Percentiles rank a stretch among this genome's conserved stretches.
Evolutionary conservation across 92 coral and sea anemone genomes (phyloP).

Genomic region (Epizoanthus fatuus): DNA sequence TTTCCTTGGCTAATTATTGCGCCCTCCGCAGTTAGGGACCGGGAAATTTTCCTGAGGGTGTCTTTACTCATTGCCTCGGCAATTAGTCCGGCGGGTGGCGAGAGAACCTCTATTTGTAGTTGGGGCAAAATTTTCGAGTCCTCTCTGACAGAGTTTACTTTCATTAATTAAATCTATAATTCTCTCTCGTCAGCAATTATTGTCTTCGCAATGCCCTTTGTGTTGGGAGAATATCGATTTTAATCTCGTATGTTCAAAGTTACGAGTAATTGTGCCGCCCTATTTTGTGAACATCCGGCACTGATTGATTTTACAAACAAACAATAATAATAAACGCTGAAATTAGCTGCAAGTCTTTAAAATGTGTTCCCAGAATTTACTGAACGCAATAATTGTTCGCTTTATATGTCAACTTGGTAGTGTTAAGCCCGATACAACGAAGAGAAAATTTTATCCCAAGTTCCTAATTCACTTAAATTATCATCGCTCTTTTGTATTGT

Average conservation of each 20-base stretch:
- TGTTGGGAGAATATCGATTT: slow-evolving; percentile 24
- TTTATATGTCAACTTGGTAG: neutral
- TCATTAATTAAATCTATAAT: slow-evolving; percentile 22
- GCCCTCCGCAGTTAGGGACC: slow-evolving; percentile 35
- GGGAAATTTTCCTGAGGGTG: slow-evolving; percentile 43
- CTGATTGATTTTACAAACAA: too few species aligned
- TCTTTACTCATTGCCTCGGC: slow-evolving; percentile 32
- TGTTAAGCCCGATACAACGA: neutral
- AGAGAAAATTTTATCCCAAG: neutral
- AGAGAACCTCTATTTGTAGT: neutral
- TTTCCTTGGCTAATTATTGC: slow-evolving; percentile 32
- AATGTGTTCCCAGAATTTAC: too few species aligned
- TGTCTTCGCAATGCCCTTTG: slow-evolving; percentile 2
- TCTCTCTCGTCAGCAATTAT: neutral
- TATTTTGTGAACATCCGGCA: neutral
- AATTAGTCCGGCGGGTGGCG: neutral
- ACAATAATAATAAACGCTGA: too few species aligned
- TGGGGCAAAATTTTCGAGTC: too few species aligned
- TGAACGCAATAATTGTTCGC: neutral
- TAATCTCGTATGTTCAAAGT: neutral
- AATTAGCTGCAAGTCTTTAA: too few species aligned
- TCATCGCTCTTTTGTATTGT: too few species aligned
- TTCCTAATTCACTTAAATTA: neutral
- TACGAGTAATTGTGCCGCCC: neutral
- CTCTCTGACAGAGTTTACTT: neutral